These are phyloP conservation scores for Peromyscus leucopus DNA, from an alignment of 2,113 vertebrate species.

Conservation along the genomic window DNA sequence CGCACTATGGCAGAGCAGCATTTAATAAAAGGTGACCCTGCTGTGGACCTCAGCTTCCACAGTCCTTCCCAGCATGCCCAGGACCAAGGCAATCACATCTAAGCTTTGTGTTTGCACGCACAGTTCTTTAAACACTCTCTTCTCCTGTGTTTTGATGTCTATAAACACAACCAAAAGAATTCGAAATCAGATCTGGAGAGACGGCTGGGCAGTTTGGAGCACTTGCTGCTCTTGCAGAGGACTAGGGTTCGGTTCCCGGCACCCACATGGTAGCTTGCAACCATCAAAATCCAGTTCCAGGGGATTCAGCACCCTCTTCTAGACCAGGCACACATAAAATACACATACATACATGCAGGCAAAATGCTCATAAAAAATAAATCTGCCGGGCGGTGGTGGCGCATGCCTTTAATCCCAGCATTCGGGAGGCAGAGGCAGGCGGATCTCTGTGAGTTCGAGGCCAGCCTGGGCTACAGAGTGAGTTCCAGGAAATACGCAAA, in stretches of 20 bases:
- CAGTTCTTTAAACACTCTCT: background rate
- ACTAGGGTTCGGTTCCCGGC: background rate
- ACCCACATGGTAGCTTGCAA: background rate
- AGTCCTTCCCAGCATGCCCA: background rate
- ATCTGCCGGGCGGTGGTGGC: no score
- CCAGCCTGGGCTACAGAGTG: no score
- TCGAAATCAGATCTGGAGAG: background rate
- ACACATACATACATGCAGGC: background rate
- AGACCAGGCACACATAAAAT: background rate
- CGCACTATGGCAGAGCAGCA: background rate
- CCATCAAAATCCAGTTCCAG: background rate
- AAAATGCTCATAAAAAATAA: background rate
- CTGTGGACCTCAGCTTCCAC: background rate
- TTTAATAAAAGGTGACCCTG: background rate
- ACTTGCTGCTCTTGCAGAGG: background rate
- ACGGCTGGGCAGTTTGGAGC: background rate
- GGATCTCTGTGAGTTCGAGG: no score
- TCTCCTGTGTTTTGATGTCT: background rate
- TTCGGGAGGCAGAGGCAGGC: no score
- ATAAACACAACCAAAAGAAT: background rate
- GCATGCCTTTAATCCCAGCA: no score
- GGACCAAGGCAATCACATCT: background rate
- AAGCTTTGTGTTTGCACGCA: background rate
- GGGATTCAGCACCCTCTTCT: background rate
- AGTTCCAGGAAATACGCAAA: no score